These are phyloP conservation scores for Tenualosa ilisha DNA, from an alignment of 2,797 vertebrate genomes.

Conservation along the genomic window DNA sequence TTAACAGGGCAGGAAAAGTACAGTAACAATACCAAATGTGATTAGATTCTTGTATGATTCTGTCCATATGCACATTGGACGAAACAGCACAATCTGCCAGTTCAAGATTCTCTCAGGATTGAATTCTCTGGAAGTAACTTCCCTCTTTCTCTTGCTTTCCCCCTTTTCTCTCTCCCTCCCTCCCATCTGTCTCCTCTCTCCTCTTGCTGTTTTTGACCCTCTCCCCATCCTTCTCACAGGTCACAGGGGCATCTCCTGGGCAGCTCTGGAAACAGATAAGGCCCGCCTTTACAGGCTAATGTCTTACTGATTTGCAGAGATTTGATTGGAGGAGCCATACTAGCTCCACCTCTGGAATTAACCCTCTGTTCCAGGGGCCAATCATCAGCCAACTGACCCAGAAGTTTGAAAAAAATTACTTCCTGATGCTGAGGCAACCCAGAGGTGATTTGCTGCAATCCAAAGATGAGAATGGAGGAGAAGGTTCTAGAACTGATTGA, in stretches of 20 bases:
- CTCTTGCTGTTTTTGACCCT: conserved; percentile 51
- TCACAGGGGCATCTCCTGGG: conserved; percentile 28
- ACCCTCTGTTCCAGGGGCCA: conserved; percentile 70
- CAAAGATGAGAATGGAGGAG: neutral
- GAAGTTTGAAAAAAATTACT: conserved; percentile 22
- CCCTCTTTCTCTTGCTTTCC: conserved; percentile 49
- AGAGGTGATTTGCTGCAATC: conserved; percentile 6
- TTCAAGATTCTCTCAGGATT: neutral
- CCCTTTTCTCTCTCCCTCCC: conserved; percentile 49
- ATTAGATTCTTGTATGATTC: neutral
- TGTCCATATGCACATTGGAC: neutral
- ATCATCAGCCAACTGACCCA: conserved; percentile 36
- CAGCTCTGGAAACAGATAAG: neutral
- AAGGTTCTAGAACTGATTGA: neutral
- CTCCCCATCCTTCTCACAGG: conserved; percentile 50
- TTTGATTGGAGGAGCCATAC: neutral
- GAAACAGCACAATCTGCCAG: neutral
- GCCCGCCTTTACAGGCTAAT: conserved; percentile 28
- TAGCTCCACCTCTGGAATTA: conserved; percentile 51
- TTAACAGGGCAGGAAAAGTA: too few species aligned
- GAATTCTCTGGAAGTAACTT: conserved; percentile 12
- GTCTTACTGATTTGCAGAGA: conserved; percentile 60
- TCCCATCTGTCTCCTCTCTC: conserved; percentile 41
- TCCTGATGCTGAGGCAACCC: conserved; percentile 15
- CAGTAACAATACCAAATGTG: neutral